Percentiles rank a stretch among this genome's conserved stretches.
Evolutionary conservation across 2,113 vertebrate genomes (phyloP).

Genomic region (Recurvirostra avosetta): DNA sequence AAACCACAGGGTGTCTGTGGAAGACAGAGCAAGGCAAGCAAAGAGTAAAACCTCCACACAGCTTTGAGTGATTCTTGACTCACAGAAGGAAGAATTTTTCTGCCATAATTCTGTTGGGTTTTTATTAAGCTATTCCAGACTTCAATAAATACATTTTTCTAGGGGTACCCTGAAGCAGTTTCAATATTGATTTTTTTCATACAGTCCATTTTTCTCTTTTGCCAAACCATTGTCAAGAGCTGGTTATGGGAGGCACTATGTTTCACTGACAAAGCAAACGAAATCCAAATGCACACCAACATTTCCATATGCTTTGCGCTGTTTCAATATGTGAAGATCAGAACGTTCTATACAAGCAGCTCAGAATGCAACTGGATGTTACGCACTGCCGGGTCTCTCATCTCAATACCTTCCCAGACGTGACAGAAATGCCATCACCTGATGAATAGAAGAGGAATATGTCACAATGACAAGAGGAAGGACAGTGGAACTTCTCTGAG

Average conservation of each 20-base stretch:
- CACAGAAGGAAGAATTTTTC: background rate
- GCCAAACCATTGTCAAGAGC: background rate
- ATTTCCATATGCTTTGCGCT: background rate
- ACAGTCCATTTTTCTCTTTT: constrained; percentile 5
- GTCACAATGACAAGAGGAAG: background rate
- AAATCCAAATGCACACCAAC: background rate
- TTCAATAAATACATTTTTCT: constrained; percentile 2
- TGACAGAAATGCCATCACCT: background rate
- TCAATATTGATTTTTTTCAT: background rate
- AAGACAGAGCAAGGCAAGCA: background rate
- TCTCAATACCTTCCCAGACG: background rate
- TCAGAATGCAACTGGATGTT: background rate
- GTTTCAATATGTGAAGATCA: background rate
- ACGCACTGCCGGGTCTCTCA: background rate
- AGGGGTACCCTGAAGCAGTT: constrained; percentile 20
- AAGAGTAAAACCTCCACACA: background rate
- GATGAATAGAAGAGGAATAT: background rate
- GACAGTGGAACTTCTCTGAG: background rate
- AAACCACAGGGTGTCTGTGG: background rate
- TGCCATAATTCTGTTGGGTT: background rate
- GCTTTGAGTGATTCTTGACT: background rate
- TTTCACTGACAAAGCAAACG: constrained; percentile 23
- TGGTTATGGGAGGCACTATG: background rate
- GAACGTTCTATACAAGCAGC: background rate
- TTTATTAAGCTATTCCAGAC: constrained; percentile 31